These are phyloP conservation scores for Apistogramma diplotaenia DNA, from an alignment of 2,113 vertebrate genomes.

Conservation along the genomic window DNA sequence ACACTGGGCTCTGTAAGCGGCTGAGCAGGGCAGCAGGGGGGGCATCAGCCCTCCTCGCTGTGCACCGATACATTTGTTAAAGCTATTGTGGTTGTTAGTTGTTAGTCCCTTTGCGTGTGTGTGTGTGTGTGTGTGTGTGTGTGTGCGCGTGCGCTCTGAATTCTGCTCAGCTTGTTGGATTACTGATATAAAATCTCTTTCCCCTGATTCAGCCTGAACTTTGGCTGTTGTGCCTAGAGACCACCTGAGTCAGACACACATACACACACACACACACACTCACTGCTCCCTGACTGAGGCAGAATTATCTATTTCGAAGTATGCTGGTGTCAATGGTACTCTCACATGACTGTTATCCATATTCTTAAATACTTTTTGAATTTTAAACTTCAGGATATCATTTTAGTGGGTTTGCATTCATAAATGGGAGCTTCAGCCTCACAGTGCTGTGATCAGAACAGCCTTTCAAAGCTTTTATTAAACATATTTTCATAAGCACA, in stretches of 20 bases:
- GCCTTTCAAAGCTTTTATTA: neutral
- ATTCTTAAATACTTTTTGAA: no score
- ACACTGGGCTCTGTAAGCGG: neutral
- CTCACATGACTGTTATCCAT: neutral
- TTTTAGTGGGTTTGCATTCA: neutral
- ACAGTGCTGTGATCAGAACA: neutral
- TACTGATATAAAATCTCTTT: constrained; percentile 32
- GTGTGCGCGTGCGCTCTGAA: neutral
- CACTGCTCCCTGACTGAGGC: constrained; percentile 25
- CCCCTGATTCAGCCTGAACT: constrained; percentile 55
- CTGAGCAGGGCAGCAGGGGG: neutral
- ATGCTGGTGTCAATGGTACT: constrained; percentile 34
- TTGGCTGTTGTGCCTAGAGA: constrained; percentile 31
- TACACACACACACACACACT: constrained; percentile 11
- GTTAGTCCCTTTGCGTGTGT: neutral
- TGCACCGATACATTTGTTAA: neutral
- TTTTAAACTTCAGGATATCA: no score
- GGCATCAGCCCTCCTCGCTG: neutral
- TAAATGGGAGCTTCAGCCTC: neutral
- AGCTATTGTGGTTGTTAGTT: neutral
- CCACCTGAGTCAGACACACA: neutral
- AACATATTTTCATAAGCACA: no score
- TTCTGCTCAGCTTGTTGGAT: constrained; percentile 8
- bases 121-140: neutral
- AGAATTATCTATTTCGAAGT: constrained; percentile 9